These are phyloP conservation scores for Corvus moneduloides DNA, from an alignment of 2,113 vertebrate species.

Conservation along the genomic window DNA sequence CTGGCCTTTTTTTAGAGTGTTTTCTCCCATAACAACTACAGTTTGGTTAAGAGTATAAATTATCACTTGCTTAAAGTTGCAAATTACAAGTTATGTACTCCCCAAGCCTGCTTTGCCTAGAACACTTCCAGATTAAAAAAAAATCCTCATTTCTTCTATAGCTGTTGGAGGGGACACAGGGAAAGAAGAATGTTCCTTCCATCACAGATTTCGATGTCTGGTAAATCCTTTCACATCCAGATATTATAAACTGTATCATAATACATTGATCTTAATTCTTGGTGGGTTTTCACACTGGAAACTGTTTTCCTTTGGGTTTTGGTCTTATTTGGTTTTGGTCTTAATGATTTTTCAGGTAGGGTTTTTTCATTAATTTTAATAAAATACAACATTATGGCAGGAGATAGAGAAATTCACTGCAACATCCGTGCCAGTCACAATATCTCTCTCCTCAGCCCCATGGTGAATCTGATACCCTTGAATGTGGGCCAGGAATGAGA, in stretches of 20 bases:
- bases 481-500: not conserved
- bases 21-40: conserved; percentile 4
- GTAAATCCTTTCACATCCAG: not conserved
- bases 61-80: not conserved
- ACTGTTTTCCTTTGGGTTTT: not conserved
- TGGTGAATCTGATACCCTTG: not conserved
- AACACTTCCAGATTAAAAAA: conserved; percentile 17
- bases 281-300: not conserved
- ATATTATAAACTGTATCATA: not conserved
- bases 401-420: not conserved
- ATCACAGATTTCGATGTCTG: not conserved
- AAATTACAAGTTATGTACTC: not conserved
- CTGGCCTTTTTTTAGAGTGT: not conserved
- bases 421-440: not conserved
- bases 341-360: not conserved
- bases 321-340: not conserved
- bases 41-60: not conserved
- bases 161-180: not conserved
- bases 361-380: not conserved
- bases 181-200: not conserved
- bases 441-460: not conserved
- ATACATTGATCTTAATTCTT: not conserved
- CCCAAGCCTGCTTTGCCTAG: not conserved
- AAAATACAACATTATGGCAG: not conserved
- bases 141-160: not conserved